Evolutionary conservation across 30 jellyfish, hydroid and myxozoan species (phyloP).

Genomic region (Rhopilema esculentum): DNA sequence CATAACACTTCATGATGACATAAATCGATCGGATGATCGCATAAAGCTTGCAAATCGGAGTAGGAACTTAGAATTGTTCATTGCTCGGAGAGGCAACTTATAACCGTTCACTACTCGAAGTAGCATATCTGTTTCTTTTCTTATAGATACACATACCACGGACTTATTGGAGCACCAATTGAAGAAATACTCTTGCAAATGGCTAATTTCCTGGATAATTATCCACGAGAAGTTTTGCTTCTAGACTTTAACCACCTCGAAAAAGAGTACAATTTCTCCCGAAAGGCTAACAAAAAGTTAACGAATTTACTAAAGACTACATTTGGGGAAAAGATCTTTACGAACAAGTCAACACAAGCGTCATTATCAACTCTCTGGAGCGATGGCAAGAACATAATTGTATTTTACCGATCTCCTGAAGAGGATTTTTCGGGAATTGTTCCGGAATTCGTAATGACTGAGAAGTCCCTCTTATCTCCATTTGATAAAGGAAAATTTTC

Average conservation of each 20-base stretch:
- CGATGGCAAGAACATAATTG: conserved; percentile 13
- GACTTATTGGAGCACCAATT: conserved; percentile 60
- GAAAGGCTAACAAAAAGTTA: background rate
- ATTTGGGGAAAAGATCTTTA: conserved; percentile 15
- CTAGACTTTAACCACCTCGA: conserved; percentile 71
- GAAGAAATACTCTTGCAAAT: conserved; percentile 25
- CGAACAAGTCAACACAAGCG: background rate
- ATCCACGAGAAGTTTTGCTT: conserved; percentile 62
- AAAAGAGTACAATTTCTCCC: background rate
- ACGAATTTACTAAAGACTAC: background rate
- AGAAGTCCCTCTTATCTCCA: conserved; percentile 47
- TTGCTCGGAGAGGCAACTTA: too few species aligned
- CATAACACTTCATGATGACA: too few species aligned
- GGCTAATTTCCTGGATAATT: conserved; percentile 20
- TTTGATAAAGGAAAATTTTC: conserved; percentile 35
- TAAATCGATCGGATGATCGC: too few species aligned
- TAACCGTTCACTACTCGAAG: too few species aligned
- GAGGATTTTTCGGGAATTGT: background rate
- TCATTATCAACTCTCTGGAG: conserved; percentile 32
- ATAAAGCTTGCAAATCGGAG: too few species aligned
- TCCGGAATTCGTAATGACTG: conserved; percentile 1
- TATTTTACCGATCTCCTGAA: conserved; percentile 9
- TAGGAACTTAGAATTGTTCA: too few species aligned
- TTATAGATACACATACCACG: conserved; percentile 64
- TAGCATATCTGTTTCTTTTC: background rate